Base-by-base conservation (phyloP, 2,113 vertebrate genomes). In the Delphinapterus leucas region DNA sequence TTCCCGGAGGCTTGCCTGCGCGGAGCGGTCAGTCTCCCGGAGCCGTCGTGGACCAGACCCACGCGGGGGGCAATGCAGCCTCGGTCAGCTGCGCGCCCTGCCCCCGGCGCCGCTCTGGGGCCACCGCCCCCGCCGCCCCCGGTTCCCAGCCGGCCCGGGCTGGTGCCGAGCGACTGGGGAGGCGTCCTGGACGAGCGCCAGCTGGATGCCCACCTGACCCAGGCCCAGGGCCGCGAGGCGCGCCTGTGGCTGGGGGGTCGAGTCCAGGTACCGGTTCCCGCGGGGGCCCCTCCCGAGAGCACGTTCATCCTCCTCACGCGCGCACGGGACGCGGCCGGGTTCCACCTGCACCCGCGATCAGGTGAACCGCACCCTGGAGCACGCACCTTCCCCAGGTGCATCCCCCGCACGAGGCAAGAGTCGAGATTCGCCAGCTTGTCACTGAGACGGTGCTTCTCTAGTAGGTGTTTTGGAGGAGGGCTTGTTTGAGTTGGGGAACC, bases 1-100 rank as follows among this genome's bases (percentile, higher is more conserved):
- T 28, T 25, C 28, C 61, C 26, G 8, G 70, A 25, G 21, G 17
- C 53, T 28, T 18, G 23, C 28, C 53, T 9, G 7, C 61, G 71
- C 3, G 6, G 33, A 4, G 76, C 58, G 0, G 31, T 23, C 2
- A 2, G 36, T 11, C 10, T n/a, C 25, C 47, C 25, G 11, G 21
- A 14, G 31, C 76, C 15, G 23, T 36, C 76, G 20, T 4, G n/a
- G 38, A 25, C 49, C 31, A 15, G 7, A 25, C 53, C 8, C n/a
- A 8, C 0, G 47, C 33, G 0, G 33, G 1, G 4, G 13, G 41
- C 18, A 1, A 33, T 17, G 1, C 25, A 0, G 4, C 65, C 26
- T 9, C 2, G 0, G 12, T 3, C 3, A 5, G 6, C 38, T 1
- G 8, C 65, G 3, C 13, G 20, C 53, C 88, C 65, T 13, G 31